Evolutionary conservation across 2,797 vertebrate species (phyloP), one percentile per base, ranked within the genome.

Genomic region (Nyctibius grandis): DNA sequence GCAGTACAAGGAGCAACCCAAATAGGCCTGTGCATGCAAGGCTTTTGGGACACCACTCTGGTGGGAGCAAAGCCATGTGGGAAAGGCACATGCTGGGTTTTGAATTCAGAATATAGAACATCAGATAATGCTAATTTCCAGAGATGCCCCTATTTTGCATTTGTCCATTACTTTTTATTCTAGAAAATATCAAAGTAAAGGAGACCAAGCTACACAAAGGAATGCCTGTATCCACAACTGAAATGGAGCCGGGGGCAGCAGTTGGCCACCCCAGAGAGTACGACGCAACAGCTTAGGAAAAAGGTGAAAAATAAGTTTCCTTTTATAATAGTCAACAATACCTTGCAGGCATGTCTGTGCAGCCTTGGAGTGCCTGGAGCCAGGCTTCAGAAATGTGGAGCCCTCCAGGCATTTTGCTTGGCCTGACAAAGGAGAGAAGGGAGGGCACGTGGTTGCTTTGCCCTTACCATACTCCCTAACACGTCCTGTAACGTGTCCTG

Each of bases 361-460:
- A 87, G 67, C 51, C 28, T 26, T 86, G 74, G 44, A 93, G 74
- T 45, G 80, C 54, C 56, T 67, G 40, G 56, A 79, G 51, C 15
- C 26, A 78, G 36, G 31, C 51, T 76, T 61, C 67, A 79, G 67
- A 93, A 87, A 56, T 2, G 2, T 44, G 26, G 47, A 63, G 68
- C 36, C 22, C 4, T 92, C 59, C 51, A 74, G 44, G 68, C 45
- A 89, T 92, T 95, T 60, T 74, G 31, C 64, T 88, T 70, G 67
- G 84, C 26, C 44, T 89, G 40, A 70, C 48, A 89, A 95, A 89
- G 48, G 51, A 70, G 23, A 45, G 36, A 60, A 94, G 31, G 56
- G 31, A 89, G 70, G 34, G 21, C 38, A 68, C 0, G 1, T 23
- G n/a, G 40, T 42, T 79, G 65, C 65, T 85, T 63, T 87, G 84